Percentiles rank a stretch among this genome's conserved stretches.
Conservation (phyloP, 1,140 invertebrate genomes). For the Nephotettix cincticeps region DNA sequence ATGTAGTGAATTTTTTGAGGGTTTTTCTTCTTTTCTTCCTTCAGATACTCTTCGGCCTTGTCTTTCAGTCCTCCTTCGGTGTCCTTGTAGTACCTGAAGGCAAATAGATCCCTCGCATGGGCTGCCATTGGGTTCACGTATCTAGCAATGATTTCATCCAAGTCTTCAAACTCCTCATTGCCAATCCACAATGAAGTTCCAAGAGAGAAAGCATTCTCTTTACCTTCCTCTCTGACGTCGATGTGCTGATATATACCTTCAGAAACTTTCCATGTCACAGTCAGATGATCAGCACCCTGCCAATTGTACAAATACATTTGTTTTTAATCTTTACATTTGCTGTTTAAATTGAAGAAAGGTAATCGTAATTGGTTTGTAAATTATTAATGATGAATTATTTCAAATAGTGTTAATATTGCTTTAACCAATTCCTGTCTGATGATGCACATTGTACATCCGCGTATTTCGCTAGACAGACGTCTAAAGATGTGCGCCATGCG, state of each 20-base stretch:
- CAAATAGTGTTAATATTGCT: too few species aligned
- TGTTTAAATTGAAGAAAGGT: too few species aligned
- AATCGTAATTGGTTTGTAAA: too few species aligned
- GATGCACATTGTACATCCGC: too few species aligned
- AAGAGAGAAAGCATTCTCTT: conserved; percentile 94
- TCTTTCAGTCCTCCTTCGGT: conserved; percentile 71
- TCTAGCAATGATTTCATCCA: conserved; percentile 98
- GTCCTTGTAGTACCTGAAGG: conserved; percentile 88
- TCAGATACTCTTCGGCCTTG: conserved; percentile 83
- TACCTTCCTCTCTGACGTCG: conserved; percentile 92
- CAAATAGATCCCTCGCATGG: conserved; percentile 84
- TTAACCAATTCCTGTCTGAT: too few species aligned
- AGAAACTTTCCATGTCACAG: conserved; percentile 97
- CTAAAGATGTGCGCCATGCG: too few species aligned
- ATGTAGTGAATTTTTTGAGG: conserved; percentile 89
- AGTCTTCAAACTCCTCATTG: conserved; percentile 92
- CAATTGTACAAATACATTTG: too few species aligned
- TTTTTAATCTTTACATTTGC: too few species aligned
- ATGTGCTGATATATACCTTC: conserved; percentile 95
- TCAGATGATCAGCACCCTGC: conserved; percentile 89
- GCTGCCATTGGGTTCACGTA: conserved; percentile 95
- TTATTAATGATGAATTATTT: too few species aligned
- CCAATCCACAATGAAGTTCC: conserved; percentile 88
- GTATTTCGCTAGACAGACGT: too few species aligned
- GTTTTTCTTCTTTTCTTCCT: conserved; percentile 83